Evolutionary conservation across 2,888 invertebrate genomes (phyloP).

Genomic region (Lasioglossum pauxillum): DNA sequence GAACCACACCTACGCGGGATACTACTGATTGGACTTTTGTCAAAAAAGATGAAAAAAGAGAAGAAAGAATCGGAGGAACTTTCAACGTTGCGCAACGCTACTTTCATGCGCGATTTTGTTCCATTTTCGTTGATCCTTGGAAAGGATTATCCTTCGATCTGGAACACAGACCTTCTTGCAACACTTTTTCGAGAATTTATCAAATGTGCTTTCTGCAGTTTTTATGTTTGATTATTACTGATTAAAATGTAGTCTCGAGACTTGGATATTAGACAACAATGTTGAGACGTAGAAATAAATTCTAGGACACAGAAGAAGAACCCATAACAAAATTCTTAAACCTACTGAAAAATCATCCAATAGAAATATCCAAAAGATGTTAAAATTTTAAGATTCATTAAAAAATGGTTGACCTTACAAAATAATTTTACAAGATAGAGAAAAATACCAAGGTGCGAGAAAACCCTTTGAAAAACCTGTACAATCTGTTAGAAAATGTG

Average conservation of each 20-base stretch:
- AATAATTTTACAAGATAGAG: background rate
- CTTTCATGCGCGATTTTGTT: constrained; percentile 8
- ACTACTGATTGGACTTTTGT: background rate
- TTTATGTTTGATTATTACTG: background rate
- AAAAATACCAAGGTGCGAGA: background rate
- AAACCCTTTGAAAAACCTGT: too few relatives aligned
- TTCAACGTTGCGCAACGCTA: constrained; percentile 28
- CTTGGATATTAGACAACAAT: background rate
- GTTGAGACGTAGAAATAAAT: background rate
- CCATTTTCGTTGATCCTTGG: background rate
- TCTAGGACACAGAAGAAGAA: constrained; percentile 8
- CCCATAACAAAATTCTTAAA: background rate
- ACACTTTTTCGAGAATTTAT: background rate
- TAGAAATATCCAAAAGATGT: background rate
- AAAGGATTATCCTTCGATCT: background rate
- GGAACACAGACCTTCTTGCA: background rate
- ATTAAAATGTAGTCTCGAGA: background rate
- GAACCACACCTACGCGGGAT: background rate
- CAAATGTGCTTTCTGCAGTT: background rate
- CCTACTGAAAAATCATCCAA: background rate
- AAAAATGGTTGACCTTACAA: background rate
- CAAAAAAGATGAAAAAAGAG: background rate
- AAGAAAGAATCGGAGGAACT: constrained; percentile 38
- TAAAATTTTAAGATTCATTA: background rate
- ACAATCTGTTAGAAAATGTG: too few relatives aligned